Percentiles rank a stretch among this genome's conserved stretches.
phyloP scores from a whole-genome alignment of 2,797 vertebrate genomes.

The Cephalopachus bancanus region DNA sequence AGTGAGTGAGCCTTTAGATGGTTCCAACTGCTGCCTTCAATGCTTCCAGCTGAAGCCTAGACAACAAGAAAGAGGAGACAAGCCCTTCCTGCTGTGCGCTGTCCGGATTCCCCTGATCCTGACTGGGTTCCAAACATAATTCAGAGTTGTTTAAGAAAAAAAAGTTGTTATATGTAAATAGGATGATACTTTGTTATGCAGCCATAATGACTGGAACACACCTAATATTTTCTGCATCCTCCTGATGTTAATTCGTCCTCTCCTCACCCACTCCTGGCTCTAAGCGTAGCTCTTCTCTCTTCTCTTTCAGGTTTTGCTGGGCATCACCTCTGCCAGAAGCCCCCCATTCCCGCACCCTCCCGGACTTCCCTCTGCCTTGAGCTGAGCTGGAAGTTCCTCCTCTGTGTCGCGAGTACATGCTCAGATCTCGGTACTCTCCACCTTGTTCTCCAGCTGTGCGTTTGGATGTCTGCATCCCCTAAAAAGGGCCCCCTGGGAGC shows the following conservation, averaged over 20 bases:
- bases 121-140: neutral
- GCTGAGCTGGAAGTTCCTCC: neutral
- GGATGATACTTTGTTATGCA: neutral
- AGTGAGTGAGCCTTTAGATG: neutral
- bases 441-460: neutral
- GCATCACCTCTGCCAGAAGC: neutral
- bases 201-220: neutral
- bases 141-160: neutral
- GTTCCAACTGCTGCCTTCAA: neutral
- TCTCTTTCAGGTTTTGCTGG: neutral
- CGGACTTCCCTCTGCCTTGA: neutral
- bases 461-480: neutral
- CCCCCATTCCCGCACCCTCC: no score
- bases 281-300: neutral
- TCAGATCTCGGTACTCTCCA: neutral
- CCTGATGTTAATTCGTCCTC: neutral
- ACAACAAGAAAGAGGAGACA: neutral
- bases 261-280: neutral
- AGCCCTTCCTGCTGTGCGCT: neutral
- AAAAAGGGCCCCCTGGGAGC: neutral
- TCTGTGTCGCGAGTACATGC: neutral
- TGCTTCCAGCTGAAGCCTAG: neutral
- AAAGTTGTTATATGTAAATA: neutral
- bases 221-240: neutral
- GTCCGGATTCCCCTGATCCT: neutral